These are phyloP conservation scores for Trichogramma dendrolimi DNA, from an alignment of 2,888 invertebrate species.

Conservation along the genomic window DNA sequence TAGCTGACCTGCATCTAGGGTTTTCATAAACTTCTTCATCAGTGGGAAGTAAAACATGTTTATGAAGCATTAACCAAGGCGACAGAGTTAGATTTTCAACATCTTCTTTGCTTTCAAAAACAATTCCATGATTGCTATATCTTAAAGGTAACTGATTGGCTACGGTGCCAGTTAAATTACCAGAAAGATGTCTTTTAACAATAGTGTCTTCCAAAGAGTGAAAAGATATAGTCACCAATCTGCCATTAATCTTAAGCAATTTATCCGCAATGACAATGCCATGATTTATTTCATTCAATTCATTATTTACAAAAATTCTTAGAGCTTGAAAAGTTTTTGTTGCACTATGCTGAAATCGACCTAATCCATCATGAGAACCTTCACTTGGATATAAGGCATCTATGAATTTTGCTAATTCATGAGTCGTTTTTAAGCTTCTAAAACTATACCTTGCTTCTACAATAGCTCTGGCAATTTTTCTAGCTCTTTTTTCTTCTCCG, in stretches of 20 bases:
- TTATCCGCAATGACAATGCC: constrained; percentile 74
- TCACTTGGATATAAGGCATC: constrained; percentile 60
- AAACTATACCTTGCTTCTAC: constrained; percentile 77
- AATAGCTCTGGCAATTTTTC: constrained; percentile 81
- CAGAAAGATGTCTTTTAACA: constrained; percentile 82
- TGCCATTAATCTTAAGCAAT: constrained; percentile 74
- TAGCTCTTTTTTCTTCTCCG: constrained; percentile 85
- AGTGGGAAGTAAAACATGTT: constrained; percentile 74
- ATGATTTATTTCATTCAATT: constrained; percentile 90
- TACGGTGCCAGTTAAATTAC: constrained; percentile 68
- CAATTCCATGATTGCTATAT: constrained; percentile 62
- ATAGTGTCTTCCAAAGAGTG: constrained; percentile 93
- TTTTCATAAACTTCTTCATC: constrained; percentile 72
- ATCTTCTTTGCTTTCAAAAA: constrained; percentile 58
- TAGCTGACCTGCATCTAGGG: constrained; percentile 84
- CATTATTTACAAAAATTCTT: constrained; percentile 93
- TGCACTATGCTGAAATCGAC: constrained; percentile 73
- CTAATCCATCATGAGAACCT: constrained; percentile 65
- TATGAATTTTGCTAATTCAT: constrained; percentile 74
- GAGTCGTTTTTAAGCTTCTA: constrained; percentile 73
- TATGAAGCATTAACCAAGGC: constrained; percentile 75
- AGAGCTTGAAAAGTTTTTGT: constrained; percentile 92
- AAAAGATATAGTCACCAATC: constrained; percentile 79
- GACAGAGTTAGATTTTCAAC: constrained; percentile 61
- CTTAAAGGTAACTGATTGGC: constrained; percentile 70